Percentiles rank a stretch among this genome's conserved stretches.
phyloP scores from a whole-genome alignment of 2,113 vertebrate species.

The Rhea pennata region DNA sequence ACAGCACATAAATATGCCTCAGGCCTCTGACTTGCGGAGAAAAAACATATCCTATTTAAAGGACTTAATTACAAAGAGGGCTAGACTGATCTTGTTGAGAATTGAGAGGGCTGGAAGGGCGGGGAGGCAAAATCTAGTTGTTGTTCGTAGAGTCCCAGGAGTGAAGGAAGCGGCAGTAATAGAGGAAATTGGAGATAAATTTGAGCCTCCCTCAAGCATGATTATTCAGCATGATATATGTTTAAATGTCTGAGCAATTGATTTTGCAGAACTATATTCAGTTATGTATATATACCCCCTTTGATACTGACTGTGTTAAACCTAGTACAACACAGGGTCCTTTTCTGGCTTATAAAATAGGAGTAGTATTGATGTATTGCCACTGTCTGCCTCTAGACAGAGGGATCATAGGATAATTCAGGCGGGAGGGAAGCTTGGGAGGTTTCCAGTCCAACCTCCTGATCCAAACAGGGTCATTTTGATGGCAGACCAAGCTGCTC shows the following conservation, averaged over 20 bases:
- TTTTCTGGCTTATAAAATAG: background rate
- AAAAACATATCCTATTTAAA: background rate
- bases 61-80: background rate
- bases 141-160: background rate
- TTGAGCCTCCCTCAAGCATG: background rate
- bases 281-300: background rate
- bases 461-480: background rate
- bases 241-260: background rate
- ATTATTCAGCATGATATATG: background rate
- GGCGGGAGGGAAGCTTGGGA: background rate
- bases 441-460: background rate
- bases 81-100: background rate
- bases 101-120: background rate
- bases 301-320: background rate
- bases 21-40: background rate
- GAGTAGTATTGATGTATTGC: background rate
- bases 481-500: background rate
- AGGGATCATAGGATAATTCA: background rate
- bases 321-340: background rate
- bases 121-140: background rate
- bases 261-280: background rate
- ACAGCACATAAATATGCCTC: background rate
- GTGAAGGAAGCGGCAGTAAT: background rate
- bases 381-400: background rate
- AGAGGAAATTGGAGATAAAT: background rate